Conservation (phyloP, 1,140 invertebrate genomes). For the Lethrus apterus region DNA sequence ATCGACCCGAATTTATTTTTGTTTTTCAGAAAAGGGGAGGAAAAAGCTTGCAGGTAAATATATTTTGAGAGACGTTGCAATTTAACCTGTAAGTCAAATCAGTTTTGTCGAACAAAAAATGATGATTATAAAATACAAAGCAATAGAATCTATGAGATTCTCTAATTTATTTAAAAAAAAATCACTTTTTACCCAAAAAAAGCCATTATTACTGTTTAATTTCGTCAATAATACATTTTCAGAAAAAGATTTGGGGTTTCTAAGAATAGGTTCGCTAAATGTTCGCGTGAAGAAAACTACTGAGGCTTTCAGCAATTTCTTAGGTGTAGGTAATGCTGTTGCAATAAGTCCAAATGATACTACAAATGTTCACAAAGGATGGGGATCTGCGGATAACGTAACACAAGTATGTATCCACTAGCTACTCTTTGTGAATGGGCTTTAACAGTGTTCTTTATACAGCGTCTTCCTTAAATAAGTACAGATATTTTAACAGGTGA, state of each 20-base stretch:
- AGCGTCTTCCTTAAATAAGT: too few relatives aligned
- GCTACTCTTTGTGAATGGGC: too few relatives aligned
- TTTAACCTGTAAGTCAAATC: too few relatives aligned
- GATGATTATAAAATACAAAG: too few relatives aligned
- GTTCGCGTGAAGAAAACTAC: constrained; percentile 86
- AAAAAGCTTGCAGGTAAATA: constrained; percentile 8
- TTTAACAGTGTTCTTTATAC: too few relatives aligned
- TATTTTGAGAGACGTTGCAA: too few relatives aligned
- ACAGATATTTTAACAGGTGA: too few relatives aligned
- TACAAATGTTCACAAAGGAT: constrained; percentile 67
- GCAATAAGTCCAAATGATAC: constrained; percentile 32
- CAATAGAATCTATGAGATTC: too few relatives aligned
- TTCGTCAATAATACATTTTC: constrained; percentile 18
- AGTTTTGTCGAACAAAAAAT: too few relatives aligned
- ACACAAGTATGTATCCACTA: constrained; percentile 55
- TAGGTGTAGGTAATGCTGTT: constrained; percentile 59
- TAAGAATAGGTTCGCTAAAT: constrained; percentile 84
- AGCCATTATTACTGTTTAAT: too few relatives aligned
- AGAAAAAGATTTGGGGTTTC: constrained; percentile 81
- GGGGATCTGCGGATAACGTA: constrained; percentile 82
- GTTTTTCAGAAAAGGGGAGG: constrained; percentile 17
- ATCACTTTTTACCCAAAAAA: too few relatives aligned
- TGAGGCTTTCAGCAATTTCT: constrained; percentile 80
- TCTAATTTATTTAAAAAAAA: too few relatives aligned
- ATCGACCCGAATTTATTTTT: neutral